Evolutionary conservation across 2,888 invertebrate genomes (phyloP), one percentile per base, ranked within the genome.

Genomic region (Phaonia tiefii): DNA sequence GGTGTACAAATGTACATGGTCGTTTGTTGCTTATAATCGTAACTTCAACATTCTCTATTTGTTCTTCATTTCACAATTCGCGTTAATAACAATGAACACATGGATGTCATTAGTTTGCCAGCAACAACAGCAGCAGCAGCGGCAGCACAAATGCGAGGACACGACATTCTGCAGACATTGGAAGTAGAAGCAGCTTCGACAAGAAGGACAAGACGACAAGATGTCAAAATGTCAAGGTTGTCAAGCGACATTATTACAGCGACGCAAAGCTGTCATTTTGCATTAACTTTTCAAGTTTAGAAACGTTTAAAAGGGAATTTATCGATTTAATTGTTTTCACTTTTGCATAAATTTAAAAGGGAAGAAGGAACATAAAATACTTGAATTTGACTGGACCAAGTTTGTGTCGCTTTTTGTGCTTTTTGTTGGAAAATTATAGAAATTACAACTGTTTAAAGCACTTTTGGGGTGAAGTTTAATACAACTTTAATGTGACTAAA

Each of bases 61-160:
- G 69, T 70, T 70, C 70, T 63, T 76, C 65, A 58, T 76, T 73
- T 65, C 15, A n/a, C n/a, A 42, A 76, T n/a, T 31, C 20, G 74
- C 75, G 78, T 75, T 81, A 65, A 63, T 75, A 69, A 44, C 69
- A 51, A 75, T 58, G 51, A 42, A 63, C 22, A 63, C 22, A 39
- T 63, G 51, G 22, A 17, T 51, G 63, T 22, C 63, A 42, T 63
- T 37, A n/a, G 63, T 13, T 42, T 39, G 17, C 4, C 31, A 5
- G 51, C 22, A 39, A 63, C 42, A 22, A 8, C 31, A 3, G 31
- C n/a, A n/a, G n/a, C n/a, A n/a, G n/a, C n/a, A n/a, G n/a, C n/a
- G n/a, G n/a, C n/a, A n/a, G n/a, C n/a, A 37, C 20, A 63, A 42
- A 37, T 13, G 39, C 63, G 37, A 42, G 63, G 63, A 63, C 63